phyloP scores from a whole-genome alignment of 2,888 invertebrate species.

The Rhingia rostrata region DNA sequence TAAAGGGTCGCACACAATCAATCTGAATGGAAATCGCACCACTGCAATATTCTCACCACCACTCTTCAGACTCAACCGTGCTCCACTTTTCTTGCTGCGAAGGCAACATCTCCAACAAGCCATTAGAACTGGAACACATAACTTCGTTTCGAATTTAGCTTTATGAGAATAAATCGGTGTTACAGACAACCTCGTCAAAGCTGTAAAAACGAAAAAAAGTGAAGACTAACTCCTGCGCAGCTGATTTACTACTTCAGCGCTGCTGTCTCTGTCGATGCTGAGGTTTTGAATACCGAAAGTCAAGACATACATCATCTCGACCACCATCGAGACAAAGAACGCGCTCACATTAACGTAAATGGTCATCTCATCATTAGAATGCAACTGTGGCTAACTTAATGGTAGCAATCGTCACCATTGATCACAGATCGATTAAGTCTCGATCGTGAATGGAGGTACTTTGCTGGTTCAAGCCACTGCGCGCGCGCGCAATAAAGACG shows the following conservation, averaged over 20 bases:
- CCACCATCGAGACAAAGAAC: slow-evolving; percentile 48
- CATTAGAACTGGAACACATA: slow-evolving; percentile 64
- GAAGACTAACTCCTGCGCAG: slow-evolving; percentile 58
- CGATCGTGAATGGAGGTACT: slow-evolving; percentile 49
- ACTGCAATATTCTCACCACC: neutral
- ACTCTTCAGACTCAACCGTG: slow-evolving; percentile 30
- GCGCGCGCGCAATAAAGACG: slow-evolving; percentile 40
- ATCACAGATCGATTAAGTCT: slow-evolving; percentile 62
- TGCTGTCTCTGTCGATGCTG: neutral
- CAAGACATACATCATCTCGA: slow-evolving; percentile 63
- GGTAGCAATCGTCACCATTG: slow-evolving; percentile 66
- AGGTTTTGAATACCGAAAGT: slow-evolving; percentile 73
- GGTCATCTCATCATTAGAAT: slow-evolving; percentile 71
- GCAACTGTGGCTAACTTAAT: slow-evolving; percentile 40
- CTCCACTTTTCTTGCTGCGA: slow-evolving; percentile 55
- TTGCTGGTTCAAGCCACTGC: slow-evolving; percentile 6
- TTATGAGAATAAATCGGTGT: slow-evolving; percentile 50
- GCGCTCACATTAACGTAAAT: slow-evolving; percentile 51
- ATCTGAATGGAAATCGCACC: neutral
- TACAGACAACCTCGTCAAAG: slow-evolving; percentile 7
- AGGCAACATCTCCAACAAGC: slow-evolving; percentile 49
- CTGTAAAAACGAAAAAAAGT: neutral
- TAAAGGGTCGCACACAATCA: slow-evolving; percentile 39
- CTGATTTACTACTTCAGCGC: slow-evolving; percentile 50
- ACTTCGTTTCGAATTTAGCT: slow-evolving; percentile 19